Evolutionary conservation across 2,797 vertebrate species (phyloP).

Genomic region (Sebastes kiyomatsui): DNA sequence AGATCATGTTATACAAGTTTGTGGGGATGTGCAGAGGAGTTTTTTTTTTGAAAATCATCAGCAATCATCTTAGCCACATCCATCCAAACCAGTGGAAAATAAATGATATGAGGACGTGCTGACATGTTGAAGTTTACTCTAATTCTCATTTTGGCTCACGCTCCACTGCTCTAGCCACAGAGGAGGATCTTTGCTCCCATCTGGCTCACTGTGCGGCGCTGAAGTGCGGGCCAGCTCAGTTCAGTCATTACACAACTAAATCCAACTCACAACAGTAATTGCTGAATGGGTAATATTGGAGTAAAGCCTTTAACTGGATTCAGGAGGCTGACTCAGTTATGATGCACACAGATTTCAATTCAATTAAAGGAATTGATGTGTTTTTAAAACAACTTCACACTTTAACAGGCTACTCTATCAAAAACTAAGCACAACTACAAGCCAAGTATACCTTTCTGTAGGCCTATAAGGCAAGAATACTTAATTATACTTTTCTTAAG

Average conservation of each 20-base stretch:
- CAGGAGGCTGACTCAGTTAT: constrained; percentile 28
- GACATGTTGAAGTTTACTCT: constrained; percentile 73
- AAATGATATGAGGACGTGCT: constrained; percentile 71
- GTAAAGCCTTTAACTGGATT: constrained; percentile 42
- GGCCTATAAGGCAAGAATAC: no score
- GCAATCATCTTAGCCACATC: constrained; percentile 60
- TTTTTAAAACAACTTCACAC: neutral
- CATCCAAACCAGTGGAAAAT: constrained; percentile 74
- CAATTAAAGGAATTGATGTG: neutral
- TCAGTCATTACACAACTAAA: constrained; percentile 55
- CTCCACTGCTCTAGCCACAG: constrained; percentile 51
- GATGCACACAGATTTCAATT: constrained; percentile 19
- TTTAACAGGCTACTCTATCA: no score
- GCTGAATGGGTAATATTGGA: constrained; percentile 55
- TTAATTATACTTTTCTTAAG: no score
- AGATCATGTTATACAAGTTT: constrained; percentile 43
- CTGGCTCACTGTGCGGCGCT: constrained; percentile 49
- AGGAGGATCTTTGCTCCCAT: constrained; percentile 66
- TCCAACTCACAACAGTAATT: constrained; percentile 55
- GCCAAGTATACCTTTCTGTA: no score
- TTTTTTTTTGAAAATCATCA: constrained; percentile 60
- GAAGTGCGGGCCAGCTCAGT: constrained; percentile 51
- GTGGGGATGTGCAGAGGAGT: constrained; percentile 36
- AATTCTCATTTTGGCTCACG: constrained; percentile 70
- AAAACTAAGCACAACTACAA: no score